These are phyloP conservation scores for Ernsta delagoae DNA, from an alignment of 2,888 invertebrate species.

Conservation along the genomic window DNA sequence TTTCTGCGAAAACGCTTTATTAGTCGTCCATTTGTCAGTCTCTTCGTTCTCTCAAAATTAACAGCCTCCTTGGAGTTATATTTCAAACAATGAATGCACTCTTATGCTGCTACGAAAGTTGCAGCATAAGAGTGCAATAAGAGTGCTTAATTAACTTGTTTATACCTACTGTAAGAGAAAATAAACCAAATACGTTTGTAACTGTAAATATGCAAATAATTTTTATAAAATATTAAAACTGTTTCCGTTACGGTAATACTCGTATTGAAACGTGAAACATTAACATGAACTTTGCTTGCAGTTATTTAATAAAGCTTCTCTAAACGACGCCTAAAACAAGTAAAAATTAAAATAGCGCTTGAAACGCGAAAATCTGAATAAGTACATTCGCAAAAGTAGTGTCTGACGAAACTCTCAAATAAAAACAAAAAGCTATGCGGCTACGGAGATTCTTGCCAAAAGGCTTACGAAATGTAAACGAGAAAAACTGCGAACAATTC, in stretches of 20 bases:
- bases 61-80: not conserved
- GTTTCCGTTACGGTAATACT: too few relatives aligned
- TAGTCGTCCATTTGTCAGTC: constrained; percentile 48
- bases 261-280: not conserved
- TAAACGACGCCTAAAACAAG: constrained; percentile 9
- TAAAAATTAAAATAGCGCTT: not conserved
- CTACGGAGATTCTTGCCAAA: constrained; percentile 1
- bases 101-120: too few relatives aligned
- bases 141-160: not conserved
- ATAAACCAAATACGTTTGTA: not conserved
- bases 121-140: too few relatives aligned
- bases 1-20: constrained; percentile 55
- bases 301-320: constrained; percentile 20
- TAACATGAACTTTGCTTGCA: constrained; percentile 2
- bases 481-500: constrained; percentile 12
- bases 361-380: not conserved
- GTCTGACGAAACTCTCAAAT: not conserved
- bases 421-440: not conserved
- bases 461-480: constrained; percentile 22
- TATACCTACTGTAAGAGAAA: not conserved
- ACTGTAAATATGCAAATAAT: not conserved
- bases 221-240: not conserved
- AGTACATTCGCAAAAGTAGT: not conserved
- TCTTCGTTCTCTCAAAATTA: constrained; percentile 8
- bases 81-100: not conserved